Conservation (phyloP, 2,888 invertebrate genomes). For the Acronicta leporina region DNA sequence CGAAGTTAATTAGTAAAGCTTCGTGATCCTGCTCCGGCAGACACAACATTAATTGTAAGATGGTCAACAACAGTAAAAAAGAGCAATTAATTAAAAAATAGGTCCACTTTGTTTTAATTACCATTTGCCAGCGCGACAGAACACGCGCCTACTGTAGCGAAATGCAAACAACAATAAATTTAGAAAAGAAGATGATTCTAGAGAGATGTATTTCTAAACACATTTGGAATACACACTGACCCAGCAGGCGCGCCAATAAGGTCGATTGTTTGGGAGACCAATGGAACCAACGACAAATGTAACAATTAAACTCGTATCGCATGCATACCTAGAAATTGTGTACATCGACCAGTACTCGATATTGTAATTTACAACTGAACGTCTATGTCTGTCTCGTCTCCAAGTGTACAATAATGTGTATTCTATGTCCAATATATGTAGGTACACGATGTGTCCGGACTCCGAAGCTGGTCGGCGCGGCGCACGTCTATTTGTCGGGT, state of each 20-base stretch:
- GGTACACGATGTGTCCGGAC: too few species aligned
- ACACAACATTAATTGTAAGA: slow-evolving; percentile 21
- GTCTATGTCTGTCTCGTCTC: background rate
- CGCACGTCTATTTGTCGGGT: background rate
- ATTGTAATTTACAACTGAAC: slow-evolving; percentile 2
- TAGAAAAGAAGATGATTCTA: too few species aligned
- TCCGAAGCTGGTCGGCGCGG: background rate
- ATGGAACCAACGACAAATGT: too few species aligned
- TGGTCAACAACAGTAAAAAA: slow-evolving; percentile 37
- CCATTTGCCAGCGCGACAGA: background rate
- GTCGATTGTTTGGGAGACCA: too few species aligned
- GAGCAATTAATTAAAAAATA: slow-evolving; percentile 30
- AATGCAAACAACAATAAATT: too few species aligned
- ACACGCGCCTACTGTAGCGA: background rate
- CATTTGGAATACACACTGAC: too few species aligned
- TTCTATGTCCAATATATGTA: too few species aligned
- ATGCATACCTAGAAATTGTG: background rate
- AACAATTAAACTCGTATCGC: slow-evolving; percentile 6
- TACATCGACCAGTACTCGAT: slow-evolving; percentile 7
- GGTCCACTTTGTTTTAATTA: slow-evolving; percentile 42
- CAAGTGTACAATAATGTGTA: too few species aligned
- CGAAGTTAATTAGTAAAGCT: slow-evolving; percentile 7
- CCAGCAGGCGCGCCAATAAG: too few species aligned
- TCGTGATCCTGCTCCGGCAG: slow-evolving; percentile 12
- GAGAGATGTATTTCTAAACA: too few species aligned